A percentile compares a stretch with the other conserved stretches of the same genome.
Conservation (phyloP, 37 sponge, comb jelly and placozoan genomes). For the Beroe forskalii region DNA sequence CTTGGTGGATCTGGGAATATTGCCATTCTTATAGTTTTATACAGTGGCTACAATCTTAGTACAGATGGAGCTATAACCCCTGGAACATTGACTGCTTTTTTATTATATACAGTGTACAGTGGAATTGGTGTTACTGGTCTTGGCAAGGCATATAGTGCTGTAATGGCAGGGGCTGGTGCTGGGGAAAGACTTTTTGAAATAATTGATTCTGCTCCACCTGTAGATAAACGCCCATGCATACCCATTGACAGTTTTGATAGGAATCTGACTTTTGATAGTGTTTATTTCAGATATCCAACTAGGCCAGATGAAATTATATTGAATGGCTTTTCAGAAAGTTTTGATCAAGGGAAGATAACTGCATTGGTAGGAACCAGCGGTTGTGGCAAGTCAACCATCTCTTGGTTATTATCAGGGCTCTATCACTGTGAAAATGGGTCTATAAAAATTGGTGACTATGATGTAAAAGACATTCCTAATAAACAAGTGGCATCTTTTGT, state of each 20-base stretch:
- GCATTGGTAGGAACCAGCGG: constrained; percentile 37
- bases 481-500: constrained; percentile 3
- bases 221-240: background rate
- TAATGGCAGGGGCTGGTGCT: constrained; percentile 53
- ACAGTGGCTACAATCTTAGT: constrained; percentile 47
- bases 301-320: constrained; percentile 34
- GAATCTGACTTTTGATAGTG: background rate
- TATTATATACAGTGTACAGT: constrained; percentile 64
- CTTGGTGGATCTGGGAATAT: constrained; percentile 64
- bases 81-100: constrained; percentile 45
- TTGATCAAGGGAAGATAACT: background rate
- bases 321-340: constrained; percentile 51
- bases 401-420: constrained; percentile 27
- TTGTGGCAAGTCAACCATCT: constrained; percentile 39
- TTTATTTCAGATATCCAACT: constrained; percentile 14
- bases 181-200: constrained; percentile 36
- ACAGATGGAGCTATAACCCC: constrained; percentile 20
- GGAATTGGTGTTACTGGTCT: constrained; percentile 55
- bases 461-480: constrained; percentile 36
- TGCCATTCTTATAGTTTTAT: constrained; percentile 21
- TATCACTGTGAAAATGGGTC: constrained; percentile 58
- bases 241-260: background rate
- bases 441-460: constrained; percentile 32
- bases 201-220: constrained; percentile 5
- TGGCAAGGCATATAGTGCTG: constrained; percentile 53